These are phyloP conservation scores for Hecatera dysodea DNA, from an alignment of 2,888 invertebrate genomes.

Conservation along the genomic window DNA sequence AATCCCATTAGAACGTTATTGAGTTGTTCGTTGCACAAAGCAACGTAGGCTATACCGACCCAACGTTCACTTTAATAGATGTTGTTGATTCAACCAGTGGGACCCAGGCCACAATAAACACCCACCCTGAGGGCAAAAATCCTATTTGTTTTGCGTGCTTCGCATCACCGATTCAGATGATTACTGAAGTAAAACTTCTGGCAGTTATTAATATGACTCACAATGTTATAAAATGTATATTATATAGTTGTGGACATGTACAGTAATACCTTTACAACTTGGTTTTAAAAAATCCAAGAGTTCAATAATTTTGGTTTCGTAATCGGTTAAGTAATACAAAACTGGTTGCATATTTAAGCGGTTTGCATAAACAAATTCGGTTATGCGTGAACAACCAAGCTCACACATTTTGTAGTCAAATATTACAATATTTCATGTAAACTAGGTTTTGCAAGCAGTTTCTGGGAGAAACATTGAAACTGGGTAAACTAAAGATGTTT, in stretches of 20 bases:
- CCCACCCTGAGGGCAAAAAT: slow-evolving; percentile 71
- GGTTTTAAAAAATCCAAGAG: not conserved
- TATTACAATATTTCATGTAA: slow-evolving; percentile 42
- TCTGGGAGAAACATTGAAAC: slow-evolving; percentile 29
- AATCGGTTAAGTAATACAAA: slow-evolving; percentile 18
- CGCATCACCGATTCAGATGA: slow-evolving; percentile 31
- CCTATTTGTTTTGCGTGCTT: slow-evolving; percentile 63
- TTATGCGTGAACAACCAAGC: slow-evolving; percentile 11
- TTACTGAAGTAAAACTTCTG: slow-evolving; percentile 17
- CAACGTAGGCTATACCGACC: slow-evolving; percentile 76
- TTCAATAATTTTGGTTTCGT: slow-evolving; percentile 2
- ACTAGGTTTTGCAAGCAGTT: slow-evolving; percentile 22
- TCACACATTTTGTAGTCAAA: slow-evolving; percentile 22
- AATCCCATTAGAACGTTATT: slow-evolving; percentile 89
- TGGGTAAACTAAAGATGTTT: slow-evolving; percentile 28
- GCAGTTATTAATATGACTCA: slow-evolving; percentile 13
- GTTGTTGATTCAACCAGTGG: slow-evolving; percentile 67
- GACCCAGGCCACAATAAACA: slow-evolving; percentile 74
- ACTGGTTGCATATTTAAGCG: slow-evolving; percentile 1
- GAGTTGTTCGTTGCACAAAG: slow-evolving; percentile 83
- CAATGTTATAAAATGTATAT: slow-evolving; percentile 21
- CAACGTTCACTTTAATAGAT: slow-evolving; percentile 76
- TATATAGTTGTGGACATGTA: not conserved
- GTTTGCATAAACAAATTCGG: slow-evolving; percentile 27
- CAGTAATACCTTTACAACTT: not conserved